Conservation (phyloP, 2,888 invertebrate genomes). For the Drosophila falleni region DNA sequence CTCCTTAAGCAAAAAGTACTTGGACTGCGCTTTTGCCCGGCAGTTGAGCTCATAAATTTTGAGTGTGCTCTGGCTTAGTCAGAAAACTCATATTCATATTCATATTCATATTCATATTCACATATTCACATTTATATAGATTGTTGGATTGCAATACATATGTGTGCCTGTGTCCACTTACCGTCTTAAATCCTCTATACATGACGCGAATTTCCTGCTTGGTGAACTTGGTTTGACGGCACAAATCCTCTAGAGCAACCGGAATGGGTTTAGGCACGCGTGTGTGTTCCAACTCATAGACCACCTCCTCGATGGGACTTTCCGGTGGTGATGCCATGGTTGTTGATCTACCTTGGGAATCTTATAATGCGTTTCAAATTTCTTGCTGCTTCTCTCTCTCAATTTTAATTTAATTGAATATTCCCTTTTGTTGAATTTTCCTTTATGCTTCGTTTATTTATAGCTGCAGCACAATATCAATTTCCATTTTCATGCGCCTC, state of each 20-base stretch:
- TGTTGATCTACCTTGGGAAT: conserved; percentile 24
- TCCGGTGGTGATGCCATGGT: conserved; percentile 94
- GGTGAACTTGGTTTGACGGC: conserved; percentile 97
- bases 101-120: conserved; percentile 1
- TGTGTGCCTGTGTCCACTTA: conserved; percentile 65
- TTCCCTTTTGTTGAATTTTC: conserved; percentile 13
- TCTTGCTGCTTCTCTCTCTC: neutral
- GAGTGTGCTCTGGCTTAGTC: conserved; percentile 21
- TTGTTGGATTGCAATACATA: neutral
- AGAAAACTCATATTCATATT: conserved; percentile 13
- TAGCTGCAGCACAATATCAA: conserved; percentile 41
- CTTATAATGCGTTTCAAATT: neutral
- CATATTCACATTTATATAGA: neutral
- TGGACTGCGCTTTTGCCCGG: conserved; percentile 21
- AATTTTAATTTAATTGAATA: conserved; percentile 4
- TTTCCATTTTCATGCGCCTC: conserved; percentile 42
- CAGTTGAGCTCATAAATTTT: conserved; percentile 36
- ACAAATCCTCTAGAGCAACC: conserved; percentile 95
- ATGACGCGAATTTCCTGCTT: conserved; percentile 98
- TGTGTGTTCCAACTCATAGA: conserved; percentile 93
- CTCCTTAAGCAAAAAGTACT: neutral
- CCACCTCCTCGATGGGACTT: conserved; percentile 94
- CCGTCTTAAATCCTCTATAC: conserved; percentile 97
- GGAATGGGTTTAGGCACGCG: conserved; percentile 92
- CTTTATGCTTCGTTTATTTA: conserved; percentile 29